Conservation (phyloP, 2,888 invertebrate species). For the Diogma glabrata region DNA sequence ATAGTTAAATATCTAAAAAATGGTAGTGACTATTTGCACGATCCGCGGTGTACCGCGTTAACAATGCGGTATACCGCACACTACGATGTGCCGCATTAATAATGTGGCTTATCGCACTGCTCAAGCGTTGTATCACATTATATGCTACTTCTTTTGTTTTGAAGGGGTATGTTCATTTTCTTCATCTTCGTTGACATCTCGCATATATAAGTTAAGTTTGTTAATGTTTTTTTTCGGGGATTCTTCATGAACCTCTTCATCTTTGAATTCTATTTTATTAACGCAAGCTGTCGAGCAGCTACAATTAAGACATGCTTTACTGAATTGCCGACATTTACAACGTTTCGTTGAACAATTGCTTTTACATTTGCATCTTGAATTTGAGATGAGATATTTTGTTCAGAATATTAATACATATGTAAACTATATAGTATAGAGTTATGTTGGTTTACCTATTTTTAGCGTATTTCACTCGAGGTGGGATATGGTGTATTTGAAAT, state of each 20-base stretch:
- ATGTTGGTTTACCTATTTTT: too few relatives aligned
- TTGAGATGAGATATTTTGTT: neutral
- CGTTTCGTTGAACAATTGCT: constrained; percentile 44
- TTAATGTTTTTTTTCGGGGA: neutral
- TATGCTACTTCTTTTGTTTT: neutral
- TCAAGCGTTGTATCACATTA: too few relatives aligned
- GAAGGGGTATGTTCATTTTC: neutral
- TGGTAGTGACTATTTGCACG: too few relatives aligned
- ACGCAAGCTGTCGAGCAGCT: constrained; percentile 41
- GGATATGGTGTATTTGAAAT: constrained; percentile 35
- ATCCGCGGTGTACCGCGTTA: too few relatives aligned
- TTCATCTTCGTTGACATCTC: neutral
- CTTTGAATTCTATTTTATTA: constrained; percentile 26
- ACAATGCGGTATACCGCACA: too few relatives aligned
- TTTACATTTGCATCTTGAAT: constrained; percentile 47
- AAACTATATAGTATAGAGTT: too few relatives aligned
- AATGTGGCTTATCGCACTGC: too few relatives aligned
- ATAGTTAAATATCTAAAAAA: too few relatives aligned
- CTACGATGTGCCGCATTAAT: too few relatives aligned
- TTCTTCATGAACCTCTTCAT: constrained; percentile 2
- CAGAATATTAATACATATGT: too few relatives aligned
- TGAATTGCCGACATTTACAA: constrained; percentile 48
- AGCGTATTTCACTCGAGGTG: constrained; percentile 42
- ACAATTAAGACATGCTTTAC: constrained; percentile 40
- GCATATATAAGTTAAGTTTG: neutral